Evolutionary conservation across 2,113 vertebrate species (phyloP).

Genomic region (Halcyon senegalensis): DNA sequence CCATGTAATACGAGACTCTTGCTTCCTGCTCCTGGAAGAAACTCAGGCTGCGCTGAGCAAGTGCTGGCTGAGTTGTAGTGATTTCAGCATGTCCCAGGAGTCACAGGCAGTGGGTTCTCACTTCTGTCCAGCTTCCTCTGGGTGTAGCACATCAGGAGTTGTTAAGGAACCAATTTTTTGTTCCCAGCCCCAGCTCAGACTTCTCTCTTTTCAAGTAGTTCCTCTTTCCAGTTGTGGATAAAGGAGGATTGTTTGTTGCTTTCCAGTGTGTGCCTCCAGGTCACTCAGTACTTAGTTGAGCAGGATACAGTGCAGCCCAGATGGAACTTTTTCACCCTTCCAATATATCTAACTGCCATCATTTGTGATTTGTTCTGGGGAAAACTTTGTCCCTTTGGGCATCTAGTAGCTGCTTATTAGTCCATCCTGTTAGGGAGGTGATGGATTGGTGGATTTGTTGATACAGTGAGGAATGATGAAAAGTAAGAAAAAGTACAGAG

Average conservation of each 20-base stretch:
- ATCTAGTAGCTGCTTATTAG: neutral
- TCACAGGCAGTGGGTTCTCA: neutral
- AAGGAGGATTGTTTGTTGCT: neutral
- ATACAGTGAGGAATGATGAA: neutral
- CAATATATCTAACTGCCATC: neutral
- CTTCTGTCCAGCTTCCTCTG: neutral
- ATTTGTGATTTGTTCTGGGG: neutral
- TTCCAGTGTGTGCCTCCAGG: neutral
- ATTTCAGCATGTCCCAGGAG: neutral
- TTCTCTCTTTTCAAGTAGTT: neutral
- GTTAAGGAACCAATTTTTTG: neutral
- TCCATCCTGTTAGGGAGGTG: neutral
- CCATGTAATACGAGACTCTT: neutral
- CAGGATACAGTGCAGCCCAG: neutral
- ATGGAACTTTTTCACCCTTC: neutral
- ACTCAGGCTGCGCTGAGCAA: neutral
- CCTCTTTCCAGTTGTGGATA: neutral
- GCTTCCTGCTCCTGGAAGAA: neutral
- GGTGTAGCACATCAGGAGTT: neutral
- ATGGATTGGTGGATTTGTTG: neutral
- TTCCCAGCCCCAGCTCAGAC: neutral
- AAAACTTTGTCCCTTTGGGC: neutral
- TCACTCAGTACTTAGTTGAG: fast-evolving
- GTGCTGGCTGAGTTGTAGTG: neutral
- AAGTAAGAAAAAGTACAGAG: neutral